Percentiles rank a stretch among this genome's conserved stretches.
These are phyloP conservation scores for Caenorhabditis uteleia DNA, from an alignment of 2,888 invertebrate genomes.

Conservation along the genomic window DNA sequence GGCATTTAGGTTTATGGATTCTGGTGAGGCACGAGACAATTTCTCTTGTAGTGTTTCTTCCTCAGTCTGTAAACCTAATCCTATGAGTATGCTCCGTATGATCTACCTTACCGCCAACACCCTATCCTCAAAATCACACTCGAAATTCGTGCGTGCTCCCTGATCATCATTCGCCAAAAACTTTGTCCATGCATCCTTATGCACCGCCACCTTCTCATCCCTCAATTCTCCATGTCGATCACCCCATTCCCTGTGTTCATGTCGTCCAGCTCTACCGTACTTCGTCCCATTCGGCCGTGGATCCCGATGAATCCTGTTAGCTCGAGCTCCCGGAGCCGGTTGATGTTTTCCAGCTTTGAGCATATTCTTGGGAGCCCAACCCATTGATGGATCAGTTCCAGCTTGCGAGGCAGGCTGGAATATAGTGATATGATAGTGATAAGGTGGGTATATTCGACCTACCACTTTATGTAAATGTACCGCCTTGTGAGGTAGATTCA, in stretches of 20 bases:
- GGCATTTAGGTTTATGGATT: slow-evolving; percentile 51
- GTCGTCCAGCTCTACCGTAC: slow-evolving; percentile 64
- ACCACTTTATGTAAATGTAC: slow-evolving; percentile 68
- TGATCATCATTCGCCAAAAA: slow-evolving; percentile 61
- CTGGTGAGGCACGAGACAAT: slow-evolving; percentile 40
- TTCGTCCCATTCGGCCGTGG: slow-evolving; percentile 55
- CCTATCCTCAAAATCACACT: slow-evolving; percentile 61
- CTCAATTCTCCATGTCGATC: slow-evolving; percentile 66
- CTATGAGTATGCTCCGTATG: neutral
- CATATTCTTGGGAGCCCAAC: slow-evolving; percentile 68
- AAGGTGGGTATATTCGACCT: slow-evolving; percentile 7
- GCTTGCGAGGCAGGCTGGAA: slow-evolving; percentile 65
- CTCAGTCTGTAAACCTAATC: slow-evolving; percentile 38
- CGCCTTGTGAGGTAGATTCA: slow-evolving; percentile 68
- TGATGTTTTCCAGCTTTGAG: slow-evolving; percentile 63
- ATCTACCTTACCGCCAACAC: slow-evolving; percentile 42
- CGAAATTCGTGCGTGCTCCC: slow-evolving; percentile 56
- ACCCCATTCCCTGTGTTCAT: slow-evolving; percentile 67
- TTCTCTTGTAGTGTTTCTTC: slow-evolving; percentile 54
- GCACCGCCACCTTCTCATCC: slow-evolving; percentile 66
- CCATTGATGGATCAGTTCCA: slow-evolving; percentile 65
- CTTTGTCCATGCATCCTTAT: slow-evolving; percentile 68
- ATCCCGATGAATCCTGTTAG: slow-evolving; percentile 60
- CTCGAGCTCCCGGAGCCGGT: slow-evolving; percentile 63
- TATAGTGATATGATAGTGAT: neutral